Evolutionary conservation across 2,888 invertebrate genomes (phyloP), one percentile per base, ranked within the genome.

Genomic region (Nycteola revayana): DNA sequence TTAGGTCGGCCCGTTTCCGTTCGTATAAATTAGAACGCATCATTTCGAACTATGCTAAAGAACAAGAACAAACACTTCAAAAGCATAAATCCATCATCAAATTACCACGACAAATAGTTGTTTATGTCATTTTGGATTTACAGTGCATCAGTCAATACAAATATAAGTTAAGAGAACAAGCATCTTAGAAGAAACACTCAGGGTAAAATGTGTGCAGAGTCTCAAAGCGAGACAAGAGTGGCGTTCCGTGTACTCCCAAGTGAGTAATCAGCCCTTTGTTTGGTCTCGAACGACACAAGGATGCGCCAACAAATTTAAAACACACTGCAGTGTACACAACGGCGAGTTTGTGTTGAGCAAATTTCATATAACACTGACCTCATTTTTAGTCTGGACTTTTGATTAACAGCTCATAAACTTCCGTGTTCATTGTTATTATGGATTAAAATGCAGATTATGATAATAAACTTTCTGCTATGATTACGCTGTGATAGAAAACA

Each of bases 151-250:
- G 36, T 22, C 30, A 28, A 10, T 25, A 37, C 32, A 7, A 17
- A 46, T 42, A 55, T 46, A 56, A 42, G 25, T 14, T 9, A 30
- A 32, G 9, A 40, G 10, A 20, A 23, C 25, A 31, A 24, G 21
- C 32, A 22, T 34, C 31, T 38, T 29, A 27, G 38, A 42, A 37
- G 32, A 27, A 31, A 35, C 28, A 26, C 42, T 42, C 39, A 28
- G 22, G 25, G 10, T 17, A 25, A 53, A 54, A 56, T 49, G 48
- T 62, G 51, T 57, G 57, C 21, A 21, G 7, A 21, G 58, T 47
- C 50, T 58, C 72, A 73, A 75, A 70, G 71, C 52, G 54, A 68
- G 53, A 60, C 60, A 50, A 64, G 69, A 79, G 74, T 78, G 75
- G 62, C 56, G 63, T 70, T 72, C 66, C 73, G 66, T 80, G 78